Conservation (phyloP, 2,113 vertebrate genomes). For the Triplophysa tibetana region DNA sequence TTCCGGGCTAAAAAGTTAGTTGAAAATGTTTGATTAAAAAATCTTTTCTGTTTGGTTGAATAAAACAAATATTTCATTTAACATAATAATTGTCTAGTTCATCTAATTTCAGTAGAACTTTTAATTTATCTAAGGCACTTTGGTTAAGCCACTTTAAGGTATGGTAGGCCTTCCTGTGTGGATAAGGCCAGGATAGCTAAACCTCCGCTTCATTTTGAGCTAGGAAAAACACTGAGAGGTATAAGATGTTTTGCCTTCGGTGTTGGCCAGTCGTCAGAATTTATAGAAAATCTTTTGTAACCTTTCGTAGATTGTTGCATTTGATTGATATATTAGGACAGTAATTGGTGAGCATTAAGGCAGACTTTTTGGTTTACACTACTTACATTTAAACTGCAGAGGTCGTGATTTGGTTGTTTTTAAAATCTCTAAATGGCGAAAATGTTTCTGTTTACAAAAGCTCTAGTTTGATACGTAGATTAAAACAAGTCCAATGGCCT, state of each 20-base stretch:
- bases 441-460: not conserved
- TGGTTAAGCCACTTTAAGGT: too few relatives aligned
- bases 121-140: too few relatives aligned
- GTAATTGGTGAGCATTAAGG: not conserved
- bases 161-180: too few relatives aligned
- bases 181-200: too few relatives aligned
- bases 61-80: too few relatives aligned
- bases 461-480: not conserved
- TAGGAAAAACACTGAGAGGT: too few relatives aligned
- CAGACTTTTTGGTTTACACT: not conserved
- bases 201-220: too few relatives aligned
- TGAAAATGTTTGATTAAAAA: too few relatives aligned
- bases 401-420: not conserved
- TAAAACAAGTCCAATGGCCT: not conserved
- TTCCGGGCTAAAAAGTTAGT: too few relatives aligned
- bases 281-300: not conserved
- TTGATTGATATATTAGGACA: conserved; percentile 2
- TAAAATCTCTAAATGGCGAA: not conserved
- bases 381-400: not conserved
- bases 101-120: too few relatives aligned
- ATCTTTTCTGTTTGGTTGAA: too few relatives aligned
- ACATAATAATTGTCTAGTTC: too few relatives aligned
- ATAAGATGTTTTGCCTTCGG: not conserved
- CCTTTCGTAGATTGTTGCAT: not conserved
- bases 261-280: not conserved